These are phyloP conservation scores for Candoia aspera DNA, from an alignment of 2,113 vertebrate species.

Conservation along the genomic window DNA sequence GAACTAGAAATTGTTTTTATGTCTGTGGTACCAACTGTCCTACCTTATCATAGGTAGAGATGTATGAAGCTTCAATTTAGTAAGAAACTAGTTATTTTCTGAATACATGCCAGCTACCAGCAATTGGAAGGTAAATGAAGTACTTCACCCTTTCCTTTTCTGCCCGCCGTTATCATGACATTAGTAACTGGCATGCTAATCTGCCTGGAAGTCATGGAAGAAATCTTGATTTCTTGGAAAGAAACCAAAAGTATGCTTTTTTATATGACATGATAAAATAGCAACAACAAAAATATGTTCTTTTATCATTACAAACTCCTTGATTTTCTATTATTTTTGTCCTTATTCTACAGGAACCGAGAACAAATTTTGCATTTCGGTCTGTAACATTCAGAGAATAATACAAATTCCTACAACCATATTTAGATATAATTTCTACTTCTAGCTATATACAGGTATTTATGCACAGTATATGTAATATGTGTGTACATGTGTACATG, in stretches of 20 bases:
- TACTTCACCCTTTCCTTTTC: constrained; percentile 48
- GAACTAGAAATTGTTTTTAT: neutral
- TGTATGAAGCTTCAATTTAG: constrained; percentile 43
- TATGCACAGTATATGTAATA: constrained; percentile 9
- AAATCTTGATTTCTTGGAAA: too few species aligned
- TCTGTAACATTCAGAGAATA: neutral
- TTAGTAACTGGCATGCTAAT: constrained; percentile 51
- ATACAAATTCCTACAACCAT: neutral
- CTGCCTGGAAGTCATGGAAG: constrained; percentile 43
- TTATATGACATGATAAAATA: neutral
- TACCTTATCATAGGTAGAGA: constrained; percentile 29
- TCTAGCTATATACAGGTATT: constrained; percentile 20
- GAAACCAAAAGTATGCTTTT: neutral
- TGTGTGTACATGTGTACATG: neutral
- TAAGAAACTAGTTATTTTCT: constrained; percentile 48
- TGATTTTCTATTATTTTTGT: constrained; percentile 24
- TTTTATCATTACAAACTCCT: neutral
- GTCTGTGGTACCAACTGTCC: constrained; percentile 24
- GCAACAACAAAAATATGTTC: too few species aligned
- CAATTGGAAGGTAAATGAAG: constrained; percentile 53
- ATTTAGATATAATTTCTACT: neutral
- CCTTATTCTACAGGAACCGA: neutral
- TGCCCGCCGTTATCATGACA: constrained; percentile 42
- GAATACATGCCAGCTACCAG: constrained; percentile 51
- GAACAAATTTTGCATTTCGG: neutral